Percentiles rank a stretch among this genome's conserved stretches.
Evolutionary conservation across 2,888 invertebrate species (phyloP).

Genomic region (Smittia sp.): DNA sequence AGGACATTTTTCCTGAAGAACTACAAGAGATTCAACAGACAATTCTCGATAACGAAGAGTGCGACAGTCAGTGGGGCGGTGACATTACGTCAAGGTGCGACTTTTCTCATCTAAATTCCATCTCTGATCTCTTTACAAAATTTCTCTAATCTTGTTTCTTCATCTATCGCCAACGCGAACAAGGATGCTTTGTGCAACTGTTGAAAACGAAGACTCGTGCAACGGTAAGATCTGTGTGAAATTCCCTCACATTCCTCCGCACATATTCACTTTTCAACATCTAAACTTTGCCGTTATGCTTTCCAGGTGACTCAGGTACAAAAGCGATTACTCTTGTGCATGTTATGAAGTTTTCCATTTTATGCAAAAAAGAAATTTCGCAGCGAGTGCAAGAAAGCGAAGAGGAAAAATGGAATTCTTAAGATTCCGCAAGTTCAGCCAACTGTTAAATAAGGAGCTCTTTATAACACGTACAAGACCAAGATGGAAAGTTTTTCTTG

Average conservation of each 20-base stretch:
- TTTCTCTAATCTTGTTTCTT: neutral
- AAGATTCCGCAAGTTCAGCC: constrained; percentile 19
- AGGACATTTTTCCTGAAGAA: neutral
- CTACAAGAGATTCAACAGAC: constrained; percentile 18
- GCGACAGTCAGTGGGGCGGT: constrained; percentile 16
- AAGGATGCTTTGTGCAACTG: constrained; percentile 34
- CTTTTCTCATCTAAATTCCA: neutral
- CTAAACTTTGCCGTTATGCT: constrained; percentile 10
- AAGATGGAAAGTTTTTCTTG: neutral
- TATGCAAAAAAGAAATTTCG: neutral
- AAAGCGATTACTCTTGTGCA: constrained; percentile 27
- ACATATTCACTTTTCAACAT: constrained; percentile 4
- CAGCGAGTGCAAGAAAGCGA: neutral
- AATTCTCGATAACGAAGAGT: neutral
- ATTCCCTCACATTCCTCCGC: neutral
- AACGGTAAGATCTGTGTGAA: constrained; percentile 18
- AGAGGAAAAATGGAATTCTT: neutral
- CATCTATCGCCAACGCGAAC: neutral
- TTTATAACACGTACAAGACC: neutral
- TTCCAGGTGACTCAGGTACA: constrained; percentile 30
- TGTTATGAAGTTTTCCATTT: constrained; percentile 28
- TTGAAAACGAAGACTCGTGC: constrained; percentile 30
- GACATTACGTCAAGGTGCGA: constrained; percentile 15
- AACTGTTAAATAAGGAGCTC: constrained; percentile 36
- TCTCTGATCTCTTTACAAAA: constrained; percentile 4